phyloP scores from a whole-genome alignment of 2,888 invertebrate species.

The Holacanthella duospinosa region DNA sequence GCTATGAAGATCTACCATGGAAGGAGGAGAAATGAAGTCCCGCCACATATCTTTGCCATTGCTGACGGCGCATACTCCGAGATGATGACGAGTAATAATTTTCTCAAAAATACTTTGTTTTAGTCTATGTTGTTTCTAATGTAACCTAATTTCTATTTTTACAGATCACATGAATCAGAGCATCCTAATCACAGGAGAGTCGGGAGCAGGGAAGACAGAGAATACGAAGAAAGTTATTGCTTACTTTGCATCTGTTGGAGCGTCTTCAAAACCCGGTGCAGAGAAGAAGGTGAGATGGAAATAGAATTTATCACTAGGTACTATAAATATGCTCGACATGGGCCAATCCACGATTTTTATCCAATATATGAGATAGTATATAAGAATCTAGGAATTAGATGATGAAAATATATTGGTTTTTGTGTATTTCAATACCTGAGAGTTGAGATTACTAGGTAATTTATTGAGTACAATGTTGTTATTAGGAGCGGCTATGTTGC shows the following conservation, averaged over 20 bases:
- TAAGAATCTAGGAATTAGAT: too few relatives aligned
- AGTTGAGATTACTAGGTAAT: too few relatives aligned
- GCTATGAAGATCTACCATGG: constrained; percentile 97
- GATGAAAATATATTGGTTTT: too few relatives aligned
- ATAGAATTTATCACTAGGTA: background rate
- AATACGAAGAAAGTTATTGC: constrained; percentile 99
- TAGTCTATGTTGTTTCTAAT: too few relatives aligned
- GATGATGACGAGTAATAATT: constrained; percentile 7
- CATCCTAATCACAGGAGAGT: constrained; percentile 99
- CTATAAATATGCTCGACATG: too few relatives aligned
- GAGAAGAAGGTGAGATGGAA: constrained; percentile 46
- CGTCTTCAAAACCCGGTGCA: constrained; percentile 59
- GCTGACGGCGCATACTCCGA: constrained; percentile 76
- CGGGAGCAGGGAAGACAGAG: constrained; percentile 99
- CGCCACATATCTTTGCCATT: constrained; percentile 99
- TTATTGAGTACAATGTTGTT: too few relatives aligned
- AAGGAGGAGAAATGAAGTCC: constrained; percentile 98
- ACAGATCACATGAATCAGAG: constrained; percentile 98
- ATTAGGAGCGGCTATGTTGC: too few relatives aligned
- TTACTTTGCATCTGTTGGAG: constrained; percentile 97
- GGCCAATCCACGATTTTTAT: too few relatives aligned
- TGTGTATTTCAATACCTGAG: too few relatives aligned
- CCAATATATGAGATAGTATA: too few relatives aligned
- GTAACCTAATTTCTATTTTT: constrained; percentile 38
- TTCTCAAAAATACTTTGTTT: background rate